Percentiles rank a stretch among this genome's conserved stretches.
Evolutionary conservation across 2,888 invertebrate genomes (phyloP).

Genomic region (Pyralis farinalis): DNA sequence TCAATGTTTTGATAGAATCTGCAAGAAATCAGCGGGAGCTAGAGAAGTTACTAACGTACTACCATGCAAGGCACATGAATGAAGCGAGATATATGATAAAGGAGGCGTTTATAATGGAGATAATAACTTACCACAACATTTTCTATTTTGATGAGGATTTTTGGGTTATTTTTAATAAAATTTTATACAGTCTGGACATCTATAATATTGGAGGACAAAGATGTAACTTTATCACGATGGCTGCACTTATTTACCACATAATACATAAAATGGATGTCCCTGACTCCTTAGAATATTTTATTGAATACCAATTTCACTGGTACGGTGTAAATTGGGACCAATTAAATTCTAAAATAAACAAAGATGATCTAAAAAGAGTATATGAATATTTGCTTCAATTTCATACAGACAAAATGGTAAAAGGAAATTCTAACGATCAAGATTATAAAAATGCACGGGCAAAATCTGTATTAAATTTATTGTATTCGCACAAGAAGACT

Average conservation of each 20-base stretch:
- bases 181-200: slow-evolving; percentile 40
- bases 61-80: slow-evolving; percentile 45
- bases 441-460: slow-evolving; percentile 10
- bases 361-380: slow-evolving; percentile 23
- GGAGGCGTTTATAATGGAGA: slow-evolving; percentile 33
- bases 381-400: slow-evolving; percentile 29
- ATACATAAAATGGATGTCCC: slow-evolving; percentile 35
- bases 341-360: slow-evolving; percentile 14
- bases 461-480: not conserved
- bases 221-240: slow-evolving; percentile 20
- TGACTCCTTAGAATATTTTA: slow-evolving; percentile 20
- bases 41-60: slow-evolving; percentile 39
- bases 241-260: slow-evolving; percentile 38
- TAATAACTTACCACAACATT: slow-evolving; percentile 33
- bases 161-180: slow-evolving; percentile 44
- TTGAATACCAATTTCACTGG: slow-evolving; percentile 15
- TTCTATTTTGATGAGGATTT: slow-evolving; percentile 41
- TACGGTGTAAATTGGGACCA: slow-evolving; percentile 14
- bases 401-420: slow-evolving; percentile 28
- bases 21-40: slow-evolving; percentile 38
- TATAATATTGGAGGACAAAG: slow-evolving; percentile 24
- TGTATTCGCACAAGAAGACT: slow-evolving; percentile 28
- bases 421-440: slow-evolving; percentile 19
- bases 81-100: slow-evolving; percentile 33
- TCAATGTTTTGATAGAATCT: slow-evolving; percentile 33